A percentile compares a stretch with the other conserved stretches of the same genome.
phyloP scores from a whole-genome alignment of 2,113 vertebrate species.

The Bos taurus region DNA sequence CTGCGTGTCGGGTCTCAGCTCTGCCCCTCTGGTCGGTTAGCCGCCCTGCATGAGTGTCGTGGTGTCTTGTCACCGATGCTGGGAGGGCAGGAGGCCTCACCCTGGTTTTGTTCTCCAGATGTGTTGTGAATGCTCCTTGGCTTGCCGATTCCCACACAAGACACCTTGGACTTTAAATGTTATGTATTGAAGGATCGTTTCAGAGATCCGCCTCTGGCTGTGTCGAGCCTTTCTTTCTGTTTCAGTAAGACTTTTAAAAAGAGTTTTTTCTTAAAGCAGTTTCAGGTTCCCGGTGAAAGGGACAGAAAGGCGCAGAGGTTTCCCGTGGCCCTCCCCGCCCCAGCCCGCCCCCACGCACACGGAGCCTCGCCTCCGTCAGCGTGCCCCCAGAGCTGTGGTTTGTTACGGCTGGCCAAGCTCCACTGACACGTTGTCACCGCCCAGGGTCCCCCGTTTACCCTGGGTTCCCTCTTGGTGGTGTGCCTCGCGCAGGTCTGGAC shows the following conservation, averaged over 20 bases:
- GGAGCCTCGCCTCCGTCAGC: fast-evolving
- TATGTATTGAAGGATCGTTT: fast-evolving
- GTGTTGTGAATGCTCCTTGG: neutral
- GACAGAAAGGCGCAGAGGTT: neutral
- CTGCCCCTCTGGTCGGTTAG: fast-evolving
- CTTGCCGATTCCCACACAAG: neutral
- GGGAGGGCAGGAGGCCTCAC: too few relatives aligned
- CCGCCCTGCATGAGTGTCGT: fast-evolving
- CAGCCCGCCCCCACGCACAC: fast-evolving
- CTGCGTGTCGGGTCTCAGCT: fast-evolving
- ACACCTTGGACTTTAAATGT: neutral
- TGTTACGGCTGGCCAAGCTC: fast-evolving
- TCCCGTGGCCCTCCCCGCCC: neutral
- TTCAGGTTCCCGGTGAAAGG: neutral
- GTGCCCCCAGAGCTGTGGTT: fast-evolving
- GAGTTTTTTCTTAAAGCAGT: neutral
- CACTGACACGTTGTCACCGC: fast-evolving
- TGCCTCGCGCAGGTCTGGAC: neutral
- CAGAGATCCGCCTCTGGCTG: neutral
- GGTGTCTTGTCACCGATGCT: fast-evolving
- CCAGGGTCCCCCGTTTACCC: fast-evolving
- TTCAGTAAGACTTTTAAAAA: neutral
- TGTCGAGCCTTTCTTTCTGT: neutral
- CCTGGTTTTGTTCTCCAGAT: too few relatives aligned
- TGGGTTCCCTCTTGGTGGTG: neutral